Conservation (phyloP, 2,888 invertebrate species). For the Drosophila setosimentum region DNA sequence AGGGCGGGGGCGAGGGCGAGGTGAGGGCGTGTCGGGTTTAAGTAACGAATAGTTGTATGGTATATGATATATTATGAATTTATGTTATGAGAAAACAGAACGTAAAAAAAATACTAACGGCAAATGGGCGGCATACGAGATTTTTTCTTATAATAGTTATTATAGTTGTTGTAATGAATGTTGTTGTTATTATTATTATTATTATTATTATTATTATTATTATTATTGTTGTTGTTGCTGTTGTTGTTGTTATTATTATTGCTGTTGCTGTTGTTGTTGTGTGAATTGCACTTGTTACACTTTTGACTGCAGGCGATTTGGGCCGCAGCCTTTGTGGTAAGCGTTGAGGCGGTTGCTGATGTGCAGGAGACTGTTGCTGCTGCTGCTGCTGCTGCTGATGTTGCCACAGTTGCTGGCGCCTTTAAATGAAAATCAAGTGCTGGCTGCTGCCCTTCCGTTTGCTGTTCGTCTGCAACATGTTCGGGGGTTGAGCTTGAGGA, state of each 20-base stretch:
- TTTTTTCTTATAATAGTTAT: conserved; percentile 85
- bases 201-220: conserved; percentile 40
- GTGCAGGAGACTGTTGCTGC: conserved; percentile 32
- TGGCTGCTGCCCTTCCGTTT: conserved; percentile 13
- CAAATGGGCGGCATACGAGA: conserved; percentile 85
- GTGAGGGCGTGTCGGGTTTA: conserved; percentile 1
- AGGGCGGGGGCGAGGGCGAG: neutral
- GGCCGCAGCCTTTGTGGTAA: conserved; percentile 16
- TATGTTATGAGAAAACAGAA: conserved; percentile 45
- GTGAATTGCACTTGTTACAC: conserved; percentile 83
- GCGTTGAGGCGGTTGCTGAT: conserved; percentile 34
- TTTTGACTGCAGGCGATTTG: conserved; percentile 69
- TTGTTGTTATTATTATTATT: conserved; percentile 78
- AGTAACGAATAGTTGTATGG: conserved; percentile 11
- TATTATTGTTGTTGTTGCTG: conserved; percentile 44
- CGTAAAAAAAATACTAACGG: conserved; percentile 83
- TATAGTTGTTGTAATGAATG: conserved; percentile 84
- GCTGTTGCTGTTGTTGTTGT: conserved; percentile 74
- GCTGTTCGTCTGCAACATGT: conserved; percentile 23
- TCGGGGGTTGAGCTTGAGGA: conserved; percentile 35
- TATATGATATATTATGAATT: conserved; percentile 41
- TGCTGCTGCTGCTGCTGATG: conserved; percentile 17
- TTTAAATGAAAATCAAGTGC: neutral
- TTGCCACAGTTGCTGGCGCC: conserved; percentile 17
- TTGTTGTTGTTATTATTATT: conserved; percentile 52